These are phyloP conservation scores for Ecdyonurus torrentis DNA, from an alignment of 2,888 invertebrate genomes.

Conservation along the genomic window DNA sequence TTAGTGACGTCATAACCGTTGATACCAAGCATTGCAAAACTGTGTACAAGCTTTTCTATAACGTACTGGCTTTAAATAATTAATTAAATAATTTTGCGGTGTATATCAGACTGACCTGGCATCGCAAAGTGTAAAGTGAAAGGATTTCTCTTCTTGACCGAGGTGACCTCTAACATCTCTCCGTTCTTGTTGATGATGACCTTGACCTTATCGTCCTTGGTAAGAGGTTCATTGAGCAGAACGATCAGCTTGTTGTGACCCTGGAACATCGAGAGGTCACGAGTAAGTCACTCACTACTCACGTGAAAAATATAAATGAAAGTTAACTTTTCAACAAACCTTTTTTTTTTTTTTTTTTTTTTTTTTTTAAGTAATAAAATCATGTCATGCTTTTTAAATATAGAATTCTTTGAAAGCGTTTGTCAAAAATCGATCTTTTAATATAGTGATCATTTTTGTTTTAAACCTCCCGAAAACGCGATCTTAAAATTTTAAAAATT, in stretches of 20 bases:
- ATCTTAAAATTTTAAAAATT: no score
- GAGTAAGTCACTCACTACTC: neutral
- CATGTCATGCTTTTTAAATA: no score
- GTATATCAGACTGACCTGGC: constrained; percentile 37
- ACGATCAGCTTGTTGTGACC: constrained; percentile 71
- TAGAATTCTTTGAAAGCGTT: no score
- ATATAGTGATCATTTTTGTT: no score
- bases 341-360: neutral
- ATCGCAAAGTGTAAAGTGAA: constrained; percentile 70
- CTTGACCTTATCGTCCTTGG: constrained; percentile 57
- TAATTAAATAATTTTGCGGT: no score
- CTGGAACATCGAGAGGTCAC: constrained; percentile 33
- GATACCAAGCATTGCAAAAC: no score
- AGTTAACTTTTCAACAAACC: neutral
- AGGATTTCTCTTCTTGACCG: constrained; percentile 64
- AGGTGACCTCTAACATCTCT: constrained; percentile 53
- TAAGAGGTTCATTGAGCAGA: constrained; percentile 58
- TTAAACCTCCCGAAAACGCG: no score
- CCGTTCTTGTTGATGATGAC: constrained; percentile 68
- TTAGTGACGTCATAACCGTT: no score
- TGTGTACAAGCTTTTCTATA: no score
- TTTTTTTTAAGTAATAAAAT: no score
- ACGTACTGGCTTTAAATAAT: no score
- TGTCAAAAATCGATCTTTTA: no score
- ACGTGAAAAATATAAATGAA: neutral